Percentiles rank a stretch among this genome's conserved stretches.
phyloP scores from a whole-genome alignment of 2,113 vertebrate genomes.

The Macrotis lagotis region DNA sequence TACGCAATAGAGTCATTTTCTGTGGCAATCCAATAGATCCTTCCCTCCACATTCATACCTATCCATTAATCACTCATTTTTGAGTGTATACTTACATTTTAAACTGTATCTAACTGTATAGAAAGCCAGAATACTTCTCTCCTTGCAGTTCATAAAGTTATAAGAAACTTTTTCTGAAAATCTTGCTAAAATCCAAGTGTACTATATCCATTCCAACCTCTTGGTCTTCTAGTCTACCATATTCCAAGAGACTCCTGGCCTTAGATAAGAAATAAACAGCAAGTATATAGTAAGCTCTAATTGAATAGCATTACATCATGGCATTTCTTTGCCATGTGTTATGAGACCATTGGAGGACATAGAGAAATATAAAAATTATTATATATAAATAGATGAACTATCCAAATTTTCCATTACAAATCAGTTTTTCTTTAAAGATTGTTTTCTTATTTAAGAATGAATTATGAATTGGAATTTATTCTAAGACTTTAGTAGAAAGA shows the following conservation, averaged over 20 bases:
- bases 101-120: background rate
- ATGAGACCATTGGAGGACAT: slow-evolving; percentile 62
- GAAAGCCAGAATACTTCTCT: background rate
- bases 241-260: slow-evolving; percentile 39
- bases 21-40: background rate
- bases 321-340: slow-evolving; percentile 72
- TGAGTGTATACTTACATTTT: background rate
- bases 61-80: background rate
- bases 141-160: background rate
- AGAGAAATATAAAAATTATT: slow-evolving; percentile 77
- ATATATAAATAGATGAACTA: slow-evolving; percentile 77
- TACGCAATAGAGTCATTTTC: background rate
- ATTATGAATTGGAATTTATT: slow-evolving; percentile 63
- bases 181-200: background rate
- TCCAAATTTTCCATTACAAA: slow-evolving; percentile 78
- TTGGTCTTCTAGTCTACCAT: background rate
- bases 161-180: background rate
- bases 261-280: slow-evolving; percentile 65
- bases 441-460: slow-evolving; percentile 76
- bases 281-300: slow-evolving; percentile 44
- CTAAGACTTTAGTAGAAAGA: slow-evolving; percentile 66
- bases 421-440: slow-evolving; percentile 72
- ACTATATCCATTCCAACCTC: background rate
- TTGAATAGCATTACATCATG: slow-evolving; percentile 65
- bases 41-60: background rate